A percentile compares a stretch with the other conserved stretches of the same genome.
Conservation (phyloP, 1,140 invertebrate genomes). For the Drosophila mojavensis region DNA sequence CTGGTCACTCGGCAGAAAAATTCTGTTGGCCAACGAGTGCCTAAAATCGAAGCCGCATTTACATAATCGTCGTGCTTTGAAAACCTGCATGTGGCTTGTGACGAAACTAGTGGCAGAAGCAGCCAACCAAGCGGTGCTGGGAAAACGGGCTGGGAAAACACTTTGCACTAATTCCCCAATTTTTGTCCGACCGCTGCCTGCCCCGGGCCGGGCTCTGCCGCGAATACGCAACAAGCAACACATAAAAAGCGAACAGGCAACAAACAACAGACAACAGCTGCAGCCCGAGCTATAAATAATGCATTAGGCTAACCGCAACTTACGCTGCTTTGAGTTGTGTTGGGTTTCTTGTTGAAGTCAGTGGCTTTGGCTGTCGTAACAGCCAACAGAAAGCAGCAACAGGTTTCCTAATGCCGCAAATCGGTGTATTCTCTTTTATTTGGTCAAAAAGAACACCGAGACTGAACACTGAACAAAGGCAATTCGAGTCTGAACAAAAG, state of each 20-base stretch:
- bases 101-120: conserved; percentile 36
- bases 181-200: conserved; percentile 34
- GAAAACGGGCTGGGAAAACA: conserved; percentile 57
- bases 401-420: conserved; percentile 43
- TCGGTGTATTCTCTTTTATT: conserved; percentile 15
- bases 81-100: conserved; percentile 19
- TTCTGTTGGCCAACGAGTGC: conserved; percentile 33
- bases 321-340: conserved; percentile 49
- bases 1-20: conserved; percentile 17
- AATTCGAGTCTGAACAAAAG: background rate
- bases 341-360: conserved; percentile 21
- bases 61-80: conserved; percentile 45
- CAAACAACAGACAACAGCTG: conserved; percentile 4
- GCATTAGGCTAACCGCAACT: conserved; percentile 59
- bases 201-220: conserved; percentile 8
- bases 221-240: conserved; percentile 9
- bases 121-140: conserved; percentile 60
- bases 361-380: conserved; percentile 43
- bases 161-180: conserved; percentile 54
- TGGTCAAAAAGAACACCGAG: conserved; percentile 29
- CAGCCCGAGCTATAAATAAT: conserved; percentile 56
- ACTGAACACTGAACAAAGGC: background rate
- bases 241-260: background rate
- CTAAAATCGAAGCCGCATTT: conserved; percentile 50
- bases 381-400: conserved; percentile 26